Evolutionary conservation across 2,888 invertebrate species (phyloP), one percentile per base, ranked within the genome.

Genomic region (Aporophyla lueneburgensis): DNA sequence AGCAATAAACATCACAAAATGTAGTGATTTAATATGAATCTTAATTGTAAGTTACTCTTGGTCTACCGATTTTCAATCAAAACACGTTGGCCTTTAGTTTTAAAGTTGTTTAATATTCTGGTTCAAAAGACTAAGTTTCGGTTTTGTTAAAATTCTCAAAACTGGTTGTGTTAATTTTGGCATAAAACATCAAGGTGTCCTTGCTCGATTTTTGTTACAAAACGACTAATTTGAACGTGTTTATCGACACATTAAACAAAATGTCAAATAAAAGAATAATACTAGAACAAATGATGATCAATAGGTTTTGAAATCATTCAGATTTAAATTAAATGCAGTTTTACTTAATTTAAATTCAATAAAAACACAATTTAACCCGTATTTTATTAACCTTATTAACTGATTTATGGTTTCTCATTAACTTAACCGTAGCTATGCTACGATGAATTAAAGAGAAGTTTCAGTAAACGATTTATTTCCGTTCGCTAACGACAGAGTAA

Each of bases 171-270:
- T 51, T 82, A 80, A 84, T 81, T 81, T 83, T 76, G 63, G 53
- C 68, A 80, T 76, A 63, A 76, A 54, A 78, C 65, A 56, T 54
- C 75, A 70, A 78, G 82, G 68, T 80, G 89, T 85, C 89, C 85
- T 88, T 87, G 88, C 85, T 78, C 84, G 86, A 83, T 74, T 80
- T 86, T 80, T 74, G 53, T 80, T 76, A 66, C 62, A 66, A 77
- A 78, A 72, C 76, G 54, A 66, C 63, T 63, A 21, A 80, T 78
- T 81, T 75, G 19, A 78, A 79, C 61, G 33, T 81, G 66, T 76
- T 73, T 74, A 72, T 72, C 33, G 71, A 61, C 59, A 74, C 27
- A 61, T 79, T 74, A 68, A 74, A 67, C 74, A 65, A 79, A 78
- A 80, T 84, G 74, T 61, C 72, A 74, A 71, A 65, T 9, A 61